These are phyloP conservation scores for Varroa destructor DNA, from an alignment of 1,140 invertebrate species.

Conservation along the genomic window DNA sequence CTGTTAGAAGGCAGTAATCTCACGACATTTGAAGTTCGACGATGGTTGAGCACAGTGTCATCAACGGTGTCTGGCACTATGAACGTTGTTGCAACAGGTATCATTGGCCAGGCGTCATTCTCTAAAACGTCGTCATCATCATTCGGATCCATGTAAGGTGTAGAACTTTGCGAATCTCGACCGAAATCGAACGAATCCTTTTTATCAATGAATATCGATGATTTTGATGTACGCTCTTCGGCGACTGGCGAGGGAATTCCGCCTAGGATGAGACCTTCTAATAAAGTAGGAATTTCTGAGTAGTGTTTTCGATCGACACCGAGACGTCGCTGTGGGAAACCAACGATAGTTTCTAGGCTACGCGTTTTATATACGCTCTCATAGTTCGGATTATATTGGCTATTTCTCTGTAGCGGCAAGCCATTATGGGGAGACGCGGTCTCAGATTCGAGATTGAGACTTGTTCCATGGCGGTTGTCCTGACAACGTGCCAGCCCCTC, in stretches of 20 bases:
- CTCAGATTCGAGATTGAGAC: background rate
- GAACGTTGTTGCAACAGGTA: background rate
- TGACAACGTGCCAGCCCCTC: too few relatives aligned
- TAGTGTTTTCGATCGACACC: background rate
- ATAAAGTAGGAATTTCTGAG: constrained; percentile 9
- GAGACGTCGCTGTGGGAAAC: background rate
- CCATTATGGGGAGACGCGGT: background rate
- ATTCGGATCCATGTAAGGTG: background rate
- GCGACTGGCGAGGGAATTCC: constrained; percentile 6
- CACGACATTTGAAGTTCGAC: background rate
- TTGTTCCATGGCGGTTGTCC: background rate
- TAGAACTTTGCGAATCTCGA: background rate
- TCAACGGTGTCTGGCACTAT: background rate
- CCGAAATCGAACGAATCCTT: background rate
- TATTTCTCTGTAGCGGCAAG: too few relatives aligned
- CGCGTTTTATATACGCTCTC: constrained; percentile 24
- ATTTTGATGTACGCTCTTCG: constrained; percentile 2
- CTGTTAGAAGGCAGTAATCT: background rate
- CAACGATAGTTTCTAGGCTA: constrained; percentile 9
- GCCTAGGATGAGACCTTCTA: background rate
- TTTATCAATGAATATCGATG: background rate
- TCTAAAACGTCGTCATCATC: background rate
- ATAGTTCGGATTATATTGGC: background rate
- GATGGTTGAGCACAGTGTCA: too few relatives aligned
- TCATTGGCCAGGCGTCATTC: background rate